Base-by-base conservation (phyloP, 2,797 vertebrate species). In the Siniperca scherzeri region DNA sequence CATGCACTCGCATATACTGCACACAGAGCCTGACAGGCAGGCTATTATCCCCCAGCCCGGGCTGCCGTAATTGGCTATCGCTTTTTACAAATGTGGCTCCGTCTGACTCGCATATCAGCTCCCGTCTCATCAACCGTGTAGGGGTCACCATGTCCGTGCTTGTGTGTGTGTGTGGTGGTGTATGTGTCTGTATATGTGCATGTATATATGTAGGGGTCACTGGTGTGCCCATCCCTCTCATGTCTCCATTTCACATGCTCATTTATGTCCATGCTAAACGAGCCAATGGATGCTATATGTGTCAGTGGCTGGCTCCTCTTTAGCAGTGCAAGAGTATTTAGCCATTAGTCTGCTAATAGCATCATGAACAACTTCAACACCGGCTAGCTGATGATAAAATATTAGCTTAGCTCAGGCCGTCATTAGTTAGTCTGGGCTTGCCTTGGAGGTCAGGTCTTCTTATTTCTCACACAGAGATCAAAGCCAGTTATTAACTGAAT, bases 11-110 rank as follows among this genome's bases (percentile, higher is more conserved):
- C 89, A 88, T 88, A 91, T 84, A 87, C 87, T 91, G 89, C 91
- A 92, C 93, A 86, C 91, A 83, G 90, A 91, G 72, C 83, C 90
- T 97, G 94, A 95, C 94, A 94, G 95, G 93, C 92, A 95, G 93
- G 93, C 94, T 97, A 92, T 96, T 97, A 96, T 96, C 97, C 95
- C 89, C 95, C 92, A 96, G 95, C 91, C 94, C 92, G 92, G 93
- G 92, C 88, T 84, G 83, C 93, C 93, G 89, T 97, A 97, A 97
- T 97, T 97, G 94, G 89, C 96, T 96, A 94, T 93, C 94, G 91
- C 93, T 96, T 97, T 95, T 97, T 96, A 94, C 95, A 97, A 96
- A 95, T 94, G 93, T 94, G 94, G 93, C 93, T 93, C 91, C 65
- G 89, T 94, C 94, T 94, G 94, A 95, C 93, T 94, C 92, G 88